phyloP scores from a whole-genome alignment of 2,888 invertebrate species.

The Chrysina gloriosa region DNA sequence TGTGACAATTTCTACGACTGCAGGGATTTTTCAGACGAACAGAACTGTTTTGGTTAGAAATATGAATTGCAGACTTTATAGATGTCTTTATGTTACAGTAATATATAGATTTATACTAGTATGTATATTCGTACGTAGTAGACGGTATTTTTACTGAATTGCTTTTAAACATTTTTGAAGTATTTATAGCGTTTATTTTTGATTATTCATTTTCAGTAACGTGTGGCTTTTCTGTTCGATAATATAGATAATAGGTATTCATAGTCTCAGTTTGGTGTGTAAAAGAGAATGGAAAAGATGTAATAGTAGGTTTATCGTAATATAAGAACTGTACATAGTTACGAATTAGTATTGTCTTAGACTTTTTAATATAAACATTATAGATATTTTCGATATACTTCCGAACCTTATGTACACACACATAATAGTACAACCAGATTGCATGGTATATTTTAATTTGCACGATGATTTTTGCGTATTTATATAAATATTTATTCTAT shows the following conservation, averaged over 20 bases:
- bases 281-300: conserved; percentile 18
- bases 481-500: conserved; percentile 3
- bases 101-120: conserved; percentile 26
- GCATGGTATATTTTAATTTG: conserved; percentile 20
- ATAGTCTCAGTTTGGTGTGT: conserved; percentile 26
- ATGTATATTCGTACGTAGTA: conserved; percentile 21
- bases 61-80: conserved; percentile 26
- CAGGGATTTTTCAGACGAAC: conserved; percentile 90
- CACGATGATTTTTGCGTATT: conserved; percentile 22
- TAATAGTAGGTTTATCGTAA: conserved; percentile 13
- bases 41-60: conserved; percentile 80
- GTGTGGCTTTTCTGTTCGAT: conserved; percentile 6
- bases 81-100: conserved; percentile 34
- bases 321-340: conserved; percentile 25
- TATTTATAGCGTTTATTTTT: conserved; percentile 21
- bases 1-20: conserved; percentile 94
- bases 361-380: conserved; percentile 10
- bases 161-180: conserved; percentile 14
- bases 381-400: not conserved
- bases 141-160: conserved; percentile 10
- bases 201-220: not conserved
- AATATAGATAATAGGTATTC: conserved; percentile 6
- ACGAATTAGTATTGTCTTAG: conserved; percentile 24
- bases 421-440: not conserved
- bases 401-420: not conserved